These are phyloP conservation scores for Orthonevra nobilis DNA, from an alignment of 2,888 invertebrate species.

Conservation along the genomic window DNA sequence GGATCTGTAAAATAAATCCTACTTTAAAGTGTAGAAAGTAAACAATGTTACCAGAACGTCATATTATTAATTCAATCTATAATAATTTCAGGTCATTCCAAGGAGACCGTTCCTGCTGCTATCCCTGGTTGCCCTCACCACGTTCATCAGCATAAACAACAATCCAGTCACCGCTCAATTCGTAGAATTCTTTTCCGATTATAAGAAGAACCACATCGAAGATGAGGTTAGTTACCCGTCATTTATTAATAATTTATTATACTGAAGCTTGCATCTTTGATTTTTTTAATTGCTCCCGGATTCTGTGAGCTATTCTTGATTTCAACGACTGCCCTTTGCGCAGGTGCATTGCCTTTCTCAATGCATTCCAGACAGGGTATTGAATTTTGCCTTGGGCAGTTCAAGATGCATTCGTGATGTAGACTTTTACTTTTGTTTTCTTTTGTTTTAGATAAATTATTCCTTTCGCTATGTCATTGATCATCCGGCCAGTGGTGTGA, in stretches of 20 bases:
- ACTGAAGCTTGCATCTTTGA: neutral
- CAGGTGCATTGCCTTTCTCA: conserved; percentile 14
- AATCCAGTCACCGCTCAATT: conserved; percentile 61
- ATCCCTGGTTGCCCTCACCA: neutral
- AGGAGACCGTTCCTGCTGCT: conserved; percentile 3
- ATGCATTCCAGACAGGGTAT: conserved; percentile 13
- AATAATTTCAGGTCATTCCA: conserved; percentile 21
- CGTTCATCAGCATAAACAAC: neutral
- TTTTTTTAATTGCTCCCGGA: conserved; percentile 52
- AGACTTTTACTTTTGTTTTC: conserved; percentile 45
- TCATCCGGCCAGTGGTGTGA: conserved; percentile 75
- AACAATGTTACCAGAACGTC: too few species aligned
- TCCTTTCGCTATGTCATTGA: conserved; percentile 76
- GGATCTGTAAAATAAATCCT: too few species aligned
- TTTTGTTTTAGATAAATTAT: conserved; percentile 73
- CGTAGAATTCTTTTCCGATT: conserved; percentile 76
- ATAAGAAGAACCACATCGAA: conserved; percentile 76
- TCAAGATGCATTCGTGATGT: conserved; percentile 10
- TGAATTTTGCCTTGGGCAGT: conserved; percentile 29
- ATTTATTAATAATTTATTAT: neutral
- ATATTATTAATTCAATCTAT: too few species aligned
- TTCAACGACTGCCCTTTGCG: too few species aligned
- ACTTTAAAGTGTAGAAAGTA: too few species aligned
- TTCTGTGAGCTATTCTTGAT: conserved; percentile 21
- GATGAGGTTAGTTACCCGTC: conserved; percentile 73